phyloP scores from a whole-genome alignment of 2,888 invertebrate species.

The Pollenia griseotomentosa region DNA sequence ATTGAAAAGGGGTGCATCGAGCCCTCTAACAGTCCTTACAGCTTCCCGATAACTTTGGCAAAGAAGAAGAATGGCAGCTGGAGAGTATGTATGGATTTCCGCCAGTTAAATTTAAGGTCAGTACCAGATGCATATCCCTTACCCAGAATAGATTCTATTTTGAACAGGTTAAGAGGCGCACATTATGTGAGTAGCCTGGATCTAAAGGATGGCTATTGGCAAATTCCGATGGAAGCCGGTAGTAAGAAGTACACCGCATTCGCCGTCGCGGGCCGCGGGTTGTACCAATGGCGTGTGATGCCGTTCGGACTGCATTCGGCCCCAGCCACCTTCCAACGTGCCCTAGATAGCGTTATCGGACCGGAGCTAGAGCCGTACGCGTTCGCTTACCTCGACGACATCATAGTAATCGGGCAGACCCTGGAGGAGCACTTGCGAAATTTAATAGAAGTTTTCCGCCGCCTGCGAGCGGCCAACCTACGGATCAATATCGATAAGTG shows the following conservation, averaged over 20 bases:
- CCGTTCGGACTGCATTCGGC: not conserved
- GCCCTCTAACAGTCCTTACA: too few species aligned
- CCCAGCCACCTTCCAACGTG: not conserved
- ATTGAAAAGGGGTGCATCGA: too few species aligned
- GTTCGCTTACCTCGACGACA: not conserved
- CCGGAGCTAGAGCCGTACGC: not conserved
- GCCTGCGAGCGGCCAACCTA: conserved; percentile 4
- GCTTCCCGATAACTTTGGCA: too few species aligned
- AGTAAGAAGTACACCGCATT: too few species aligned
- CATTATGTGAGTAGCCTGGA: conserved; percentile 4
- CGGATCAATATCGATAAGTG: conserved; percentile 36
- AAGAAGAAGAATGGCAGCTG: too few species aligned
- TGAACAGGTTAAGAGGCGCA: not conserved
- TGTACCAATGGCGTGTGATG: not conserved
- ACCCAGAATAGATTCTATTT: not conserved
- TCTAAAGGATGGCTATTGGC: not conserved
- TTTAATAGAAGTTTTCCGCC: conserved; percentile 5
- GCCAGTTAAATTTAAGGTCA: too few species aligned
- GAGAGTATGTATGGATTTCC: too few species aligned
- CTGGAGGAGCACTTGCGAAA: not conserved
- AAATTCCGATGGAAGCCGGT: not conserved
- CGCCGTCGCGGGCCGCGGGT: not conserved
- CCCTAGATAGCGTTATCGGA: not conserved
- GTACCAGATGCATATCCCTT: not conserved
- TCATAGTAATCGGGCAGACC: not conserved